Percentiles rank a stretch among this genome's conserved stretches.
These are phyloP conservation scores for Artemia franciscana DNA, from an alignment of 1,140 invertebrate genomes.

Conservation along the genomic window DNA sequence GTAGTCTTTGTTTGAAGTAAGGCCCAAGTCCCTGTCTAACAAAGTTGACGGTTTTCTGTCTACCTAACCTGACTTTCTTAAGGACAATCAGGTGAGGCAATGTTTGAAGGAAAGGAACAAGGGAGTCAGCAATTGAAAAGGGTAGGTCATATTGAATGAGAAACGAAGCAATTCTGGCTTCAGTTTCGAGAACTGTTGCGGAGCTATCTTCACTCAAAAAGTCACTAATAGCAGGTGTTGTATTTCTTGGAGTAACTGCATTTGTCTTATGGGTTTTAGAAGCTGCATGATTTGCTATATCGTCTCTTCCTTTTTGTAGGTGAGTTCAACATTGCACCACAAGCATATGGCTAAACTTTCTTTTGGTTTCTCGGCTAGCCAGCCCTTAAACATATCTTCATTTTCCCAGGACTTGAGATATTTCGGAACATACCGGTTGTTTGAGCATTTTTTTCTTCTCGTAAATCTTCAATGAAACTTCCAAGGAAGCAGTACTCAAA, in stretches of 20 bases:
- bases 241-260: neutral
- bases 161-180: neutral
- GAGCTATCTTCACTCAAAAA: neutral
- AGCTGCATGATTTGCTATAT: neutral
- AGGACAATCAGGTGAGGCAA: neutral
- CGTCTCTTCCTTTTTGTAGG: neutral
- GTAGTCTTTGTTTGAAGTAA: slow-evolving; percentile 1
- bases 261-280: neutral
- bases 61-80: neutral
- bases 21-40: neutral
- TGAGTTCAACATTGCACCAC: neutral
- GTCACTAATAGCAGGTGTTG: neutral
- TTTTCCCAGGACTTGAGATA: neutral
- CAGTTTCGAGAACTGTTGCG: neutral
- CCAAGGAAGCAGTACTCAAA: too few species aligned
- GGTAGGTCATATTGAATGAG: slow-evolving; percentile 1
- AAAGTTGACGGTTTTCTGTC: neutral
- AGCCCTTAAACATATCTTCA: neutral
- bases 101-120: neutral
- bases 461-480: too few species aligned
- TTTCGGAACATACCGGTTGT: neutral
- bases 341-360: neutral
- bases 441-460: too few species aligned
- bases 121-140: neutral
- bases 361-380: neutral